phyloP scores from a whole-genome alignment of 2,888 invertebrate genomes.

The Papilio gigon region DNA sequence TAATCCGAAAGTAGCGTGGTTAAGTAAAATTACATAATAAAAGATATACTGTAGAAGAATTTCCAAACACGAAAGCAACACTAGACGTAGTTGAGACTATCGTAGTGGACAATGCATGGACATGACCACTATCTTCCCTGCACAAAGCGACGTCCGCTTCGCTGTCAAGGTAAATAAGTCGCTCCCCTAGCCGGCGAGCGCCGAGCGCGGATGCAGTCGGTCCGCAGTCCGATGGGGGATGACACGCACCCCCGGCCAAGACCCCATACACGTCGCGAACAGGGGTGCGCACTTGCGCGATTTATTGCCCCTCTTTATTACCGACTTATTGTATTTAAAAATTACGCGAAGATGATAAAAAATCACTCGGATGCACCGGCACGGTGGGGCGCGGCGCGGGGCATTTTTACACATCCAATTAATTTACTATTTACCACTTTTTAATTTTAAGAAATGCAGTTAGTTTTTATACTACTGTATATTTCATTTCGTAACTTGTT shows the following conservation, averaged over 20 bases:
- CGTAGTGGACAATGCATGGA: slow-evolving; percentile 7
- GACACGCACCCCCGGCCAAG: slow-evolving; percentile 15
- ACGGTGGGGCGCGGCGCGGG: neutral
- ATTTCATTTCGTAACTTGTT: too few relatives aligned
- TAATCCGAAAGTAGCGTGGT: too few relatives aligned
- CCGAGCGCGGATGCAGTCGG: too few relatives aligned
- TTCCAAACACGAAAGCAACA: slow-evolving; percentile 3
- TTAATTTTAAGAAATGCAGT: too few relatives aligned
- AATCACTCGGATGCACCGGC: slow-evolving; percentile 16
- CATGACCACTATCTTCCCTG: slow-evolving; percentile 14
- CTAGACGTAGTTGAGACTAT: neutral
- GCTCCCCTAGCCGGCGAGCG: neutral
- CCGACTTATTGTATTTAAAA: slow-evolving; percentile 38
- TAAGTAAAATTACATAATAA: too few relatives aligned
- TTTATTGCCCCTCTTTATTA: slow-evolving; percentile 35
- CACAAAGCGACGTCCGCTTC: slow-evolving; percentile 11
- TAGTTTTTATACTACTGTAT: too few relatives aligned
- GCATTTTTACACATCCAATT: slow-evolving; percentile 22
- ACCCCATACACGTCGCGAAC: slow-evolving; percentile 34
- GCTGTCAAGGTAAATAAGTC: slow-evolving; percentile 34
- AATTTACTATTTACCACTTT: slow-evolving; percentile 9
- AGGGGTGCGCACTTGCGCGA: slow-evolving; percentile 41
- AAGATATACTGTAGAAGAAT: neutral
- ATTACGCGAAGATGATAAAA: slow-evolving; percentile 27
- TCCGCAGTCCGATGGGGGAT: neutral